A percentile compares a stretch with the other conserved stretches of the same genome.
phyloP scores from a whole-genome alignment of 2,797 vertebrate species.

The Enteromius unitaeniatus region DNA sequence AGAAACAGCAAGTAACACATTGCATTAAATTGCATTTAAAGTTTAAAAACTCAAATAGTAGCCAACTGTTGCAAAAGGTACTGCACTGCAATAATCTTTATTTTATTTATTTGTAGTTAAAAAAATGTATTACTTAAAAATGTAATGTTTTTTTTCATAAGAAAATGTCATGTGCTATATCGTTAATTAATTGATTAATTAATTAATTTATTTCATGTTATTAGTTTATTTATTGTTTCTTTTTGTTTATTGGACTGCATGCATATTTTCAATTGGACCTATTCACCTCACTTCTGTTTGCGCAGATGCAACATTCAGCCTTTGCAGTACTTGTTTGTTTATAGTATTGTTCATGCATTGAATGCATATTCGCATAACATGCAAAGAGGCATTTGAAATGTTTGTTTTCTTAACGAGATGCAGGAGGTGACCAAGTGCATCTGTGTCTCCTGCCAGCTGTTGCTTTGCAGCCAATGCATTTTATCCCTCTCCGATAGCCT shows the following conservation, averaged over 20 bases:
- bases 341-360: conserved; percentile 3
- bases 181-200: neutral
- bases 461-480: conserved; percentile 6
- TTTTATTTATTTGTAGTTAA: neutral
- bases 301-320: neutral
- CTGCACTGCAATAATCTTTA: neutral
- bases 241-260: neutral
- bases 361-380: conserved; percentile 26
- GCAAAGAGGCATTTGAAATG: conserved; percentile 9
- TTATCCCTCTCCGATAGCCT: conserved; percentile 21
- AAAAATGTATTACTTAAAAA: neutral
- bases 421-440: conserved; percentile 42
- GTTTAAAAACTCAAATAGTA: neutral
- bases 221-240: neutral
- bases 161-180: neutral
- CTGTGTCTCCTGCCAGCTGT: conserved; percentile 29
- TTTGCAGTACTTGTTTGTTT: conserved; percentile 8
- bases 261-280: neutral
- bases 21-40: neutral
- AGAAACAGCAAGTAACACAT: neutral
- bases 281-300: neutral
- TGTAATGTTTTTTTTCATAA: neutral
- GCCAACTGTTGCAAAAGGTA: neutral
- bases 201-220: neutral
- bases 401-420: conserved; percentile 31